Evolutionary conservation across 2,888 invertebrate species (phyloP).

Genomic region (Smittia sp.): DNA sequence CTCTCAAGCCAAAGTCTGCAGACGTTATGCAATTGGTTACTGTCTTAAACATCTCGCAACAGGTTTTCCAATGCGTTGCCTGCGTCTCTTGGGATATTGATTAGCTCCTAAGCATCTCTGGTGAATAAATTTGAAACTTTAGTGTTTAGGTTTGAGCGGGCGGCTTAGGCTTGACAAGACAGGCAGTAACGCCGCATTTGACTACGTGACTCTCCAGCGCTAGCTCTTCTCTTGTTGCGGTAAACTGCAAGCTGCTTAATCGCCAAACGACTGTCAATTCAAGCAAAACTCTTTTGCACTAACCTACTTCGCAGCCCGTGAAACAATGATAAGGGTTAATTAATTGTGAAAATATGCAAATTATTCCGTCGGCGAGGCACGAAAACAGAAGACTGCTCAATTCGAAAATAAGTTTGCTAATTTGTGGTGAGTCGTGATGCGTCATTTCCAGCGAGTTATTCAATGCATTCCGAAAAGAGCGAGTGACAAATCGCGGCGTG

Average conservation of each 20-base stretch:
- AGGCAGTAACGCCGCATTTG: neutral
- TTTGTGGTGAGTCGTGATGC: neutral
- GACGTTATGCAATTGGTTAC: neutral
- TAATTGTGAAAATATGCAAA: conserved; percentile 31
- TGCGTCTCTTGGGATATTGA: neutral
- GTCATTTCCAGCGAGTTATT: too few species aligned
- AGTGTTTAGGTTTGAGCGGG: too few species aligned
- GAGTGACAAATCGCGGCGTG: too few species aligned
- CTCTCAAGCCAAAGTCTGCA: neutral
- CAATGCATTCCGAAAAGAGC: too few species aligned
- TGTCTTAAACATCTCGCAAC: neutral
- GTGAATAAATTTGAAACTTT: too few species aligned
- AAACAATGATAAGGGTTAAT: conserved; percentile 28
- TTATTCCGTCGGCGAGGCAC: neutral
- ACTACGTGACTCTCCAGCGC: neutral
- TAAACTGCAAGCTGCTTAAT: neutral
- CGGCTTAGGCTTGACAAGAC: neutral
- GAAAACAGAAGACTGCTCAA: neutral
- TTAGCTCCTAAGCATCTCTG: neutral
- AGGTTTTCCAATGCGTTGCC: neutral
- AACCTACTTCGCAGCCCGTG: neutral
- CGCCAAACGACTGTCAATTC: neutral
- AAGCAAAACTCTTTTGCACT: conserved; percentile 7
- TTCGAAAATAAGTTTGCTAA: neutral
- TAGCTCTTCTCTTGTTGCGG: neutral